Percentiles rank a stretch among this genome's conserved stretches.
These are phyloP conservation scores for Acromyrmex charruanus DNA, from an alignment of 1,140 invertebrate species.

Conservation along the genomic window DNA sequence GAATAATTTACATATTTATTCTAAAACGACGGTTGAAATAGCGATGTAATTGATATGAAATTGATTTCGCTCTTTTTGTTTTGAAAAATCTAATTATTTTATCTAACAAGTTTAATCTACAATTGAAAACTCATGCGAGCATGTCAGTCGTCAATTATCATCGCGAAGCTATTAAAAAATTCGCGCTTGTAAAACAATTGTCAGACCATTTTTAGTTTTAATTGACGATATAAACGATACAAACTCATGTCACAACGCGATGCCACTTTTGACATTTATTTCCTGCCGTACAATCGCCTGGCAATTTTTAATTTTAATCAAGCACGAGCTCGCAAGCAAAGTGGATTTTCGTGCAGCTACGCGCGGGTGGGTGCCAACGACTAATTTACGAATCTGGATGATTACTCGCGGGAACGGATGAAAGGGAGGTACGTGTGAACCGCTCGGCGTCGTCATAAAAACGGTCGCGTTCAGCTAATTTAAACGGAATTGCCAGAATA, in stretches of 20 bases:
- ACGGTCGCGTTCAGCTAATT: slow-evolving; percentile 83
- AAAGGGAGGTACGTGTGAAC: slow-evolving; percentile 81
- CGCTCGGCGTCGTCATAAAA: slow-evolving; percentile 83
- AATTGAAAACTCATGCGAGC: slow-evolving; percentile 19
- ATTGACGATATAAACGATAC: slow-evolving; percentile 5
- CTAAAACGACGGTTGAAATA: not conserved
- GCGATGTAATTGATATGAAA: not conserved
- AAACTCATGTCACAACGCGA: slow-evolving; percentile 4
- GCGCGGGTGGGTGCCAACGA: slow-evolving; percentile 55
- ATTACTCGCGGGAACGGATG: slow-evolving; percentile 75
- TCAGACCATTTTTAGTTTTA: slow-evolving; percentile 21
- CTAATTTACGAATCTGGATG: slow-evolving; percentile 77
- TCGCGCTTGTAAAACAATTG: not conserved
- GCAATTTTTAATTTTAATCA: slow-evolving; percentile 65
- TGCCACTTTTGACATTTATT: slow-evolving; percentile 43
- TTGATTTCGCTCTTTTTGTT: not conserved
- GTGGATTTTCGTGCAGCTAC: slow-evolving; percentile 66
- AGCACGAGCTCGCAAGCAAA: slow-evolving; percentile 57
- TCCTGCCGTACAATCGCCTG: slow-evolving; percentile 23
- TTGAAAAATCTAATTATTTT: slow-evolving; percentile 10
- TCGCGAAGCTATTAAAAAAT: slow-evolving; percentile 30
- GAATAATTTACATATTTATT: not conserved
- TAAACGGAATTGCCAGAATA: slow-evolving; percentile 84
- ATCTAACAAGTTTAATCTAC: slow-evolving; percentile 8
- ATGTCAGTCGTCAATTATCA: slow-evolving; percentile 22